Evolutionary conservation across 2,888 invertebrate genomes (phyloP).

Genomic region (Nomada ferruginata): DNA sequence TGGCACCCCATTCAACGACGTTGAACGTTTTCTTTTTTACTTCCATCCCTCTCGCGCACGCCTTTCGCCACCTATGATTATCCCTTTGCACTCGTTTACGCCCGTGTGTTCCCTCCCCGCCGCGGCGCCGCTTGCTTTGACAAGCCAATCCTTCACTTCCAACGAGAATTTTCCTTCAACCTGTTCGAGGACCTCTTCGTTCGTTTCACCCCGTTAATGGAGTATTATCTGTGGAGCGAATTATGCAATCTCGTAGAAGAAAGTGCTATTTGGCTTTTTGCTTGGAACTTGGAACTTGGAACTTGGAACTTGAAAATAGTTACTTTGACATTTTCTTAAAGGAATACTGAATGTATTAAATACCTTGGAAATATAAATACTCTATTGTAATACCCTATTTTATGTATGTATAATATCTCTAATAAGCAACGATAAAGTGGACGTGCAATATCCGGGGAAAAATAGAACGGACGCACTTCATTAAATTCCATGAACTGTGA

Average conservation of each 20-base stretch:
- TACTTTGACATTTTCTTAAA: no score
- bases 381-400: no score
- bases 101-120: background rate
- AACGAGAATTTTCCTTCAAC: background rate
- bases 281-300: no score
- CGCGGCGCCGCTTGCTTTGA: background rate
- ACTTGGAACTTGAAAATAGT: no score
- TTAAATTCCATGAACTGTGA: background rate
- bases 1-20: conserved; percentile 42
- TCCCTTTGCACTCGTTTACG: conserved; percentile 21
- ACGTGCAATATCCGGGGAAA: background rate
- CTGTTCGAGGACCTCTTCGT: background rate
- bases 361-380: no score
- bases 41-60: conserved; percentile 4
- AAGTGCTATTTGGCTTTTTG: no score
- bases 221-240: background rate
- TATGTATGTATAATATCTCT: no score
- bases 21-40: conserved; percentile 37
- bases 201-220: background rate
- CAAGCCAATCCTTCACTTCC: background rate
- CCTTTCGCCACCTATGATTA: conserved; percentile 39
- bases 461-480: background rate
- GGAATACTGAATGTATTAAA: no score
- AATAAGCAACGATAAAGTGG: no score
- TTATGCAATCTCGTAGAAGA: background rate